phyloP scores from a whole-genome alignment of 2,113 vertebrate species.

The Acrocephalus kingi region DNA sequence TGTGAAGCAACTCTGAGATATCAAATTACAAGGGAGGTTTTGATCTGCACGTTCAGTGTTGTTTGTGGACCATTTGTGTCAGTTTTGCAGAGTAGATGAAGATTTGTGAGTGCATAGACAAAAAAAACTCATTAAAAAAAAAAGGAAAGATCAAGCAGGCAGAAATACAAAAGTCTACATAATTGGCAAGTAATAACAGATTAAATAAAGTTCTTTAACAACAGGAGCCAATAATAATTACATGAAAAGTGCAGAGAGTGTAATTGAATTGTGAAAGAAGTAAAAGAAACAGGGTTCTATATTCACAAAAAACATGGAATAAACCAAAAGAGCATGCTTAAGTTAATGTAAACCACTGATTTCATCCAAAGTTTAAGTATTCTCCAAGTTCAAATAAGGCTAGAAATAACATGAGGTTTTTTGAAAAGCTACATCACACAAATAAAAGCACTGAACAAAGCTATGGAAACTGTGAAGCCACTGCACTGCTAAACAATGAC shows the following conservation, averaged over 20 bases:
- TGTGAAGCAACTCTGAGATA: background rate
- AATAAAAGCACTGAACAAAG: background rate
- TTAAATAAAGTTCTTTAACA: slow-evolving; percentile 8
- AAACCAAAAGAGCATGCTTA: background rate
- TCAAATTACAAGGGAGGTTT: background rate
- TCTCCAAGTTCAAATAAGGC: background rate
- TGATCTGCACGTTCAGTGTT: background rate
- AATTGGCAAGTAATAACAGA: slow-evolving; percentile 42
- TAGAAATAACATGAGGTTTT: background rate
- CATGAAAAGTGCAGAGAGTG: background rate
- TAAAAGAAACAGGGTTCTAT: background rate
- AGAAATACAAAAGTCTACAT: slow-evolving; percentile 9
- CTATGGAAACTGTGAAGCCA: background rate
- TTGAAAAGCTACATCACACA: background rate
- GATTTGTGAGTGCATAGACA: background rate
- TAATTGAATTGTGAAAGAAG: slow-evolving; percentile 6
- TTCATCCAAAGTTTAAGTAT: background rate
- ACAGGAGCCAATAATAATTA: background rate
- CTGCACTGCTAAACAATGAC: background rate
- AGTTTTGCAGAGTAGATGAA: background rate
- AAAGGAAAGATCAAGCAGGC: background rate
- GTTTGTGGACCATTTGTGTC: background rate
- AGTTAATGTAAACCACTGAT: background rate
- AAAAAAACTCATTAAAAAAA: background rate
- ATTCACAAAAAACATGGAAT: background rate